Conservation (phyloP, 1,140 invertebrate genomes). For the Tribolium castaneum region DNA sequence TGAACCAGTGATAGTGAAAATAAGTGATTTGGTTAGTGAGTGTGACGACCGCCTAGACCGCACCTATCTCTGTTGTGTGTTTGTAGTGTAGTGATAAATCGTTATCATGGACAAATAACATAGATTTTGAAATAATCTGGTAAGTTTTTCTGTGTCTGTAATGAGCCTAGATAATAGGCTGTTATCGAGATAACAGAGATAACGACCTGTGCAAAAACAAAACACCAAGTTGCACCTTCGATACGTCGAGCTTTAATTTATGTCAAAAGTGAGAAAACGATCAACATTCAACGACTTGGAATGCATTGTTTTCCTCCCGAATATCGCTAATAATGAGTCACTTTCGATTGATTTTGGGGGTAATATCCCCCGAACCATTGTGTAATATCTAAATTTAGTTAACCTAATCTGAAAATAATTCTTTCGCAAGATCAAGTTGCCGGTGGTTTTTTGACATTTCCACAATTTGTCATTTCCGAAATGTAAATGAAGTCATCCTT, state of each 20-base stretch:
- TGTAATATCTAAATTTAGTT: constrained; percentile 37
- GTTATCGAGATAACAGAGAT: constrained; percentile 35
- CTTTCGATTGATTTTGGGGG: constrained; percentile 8
- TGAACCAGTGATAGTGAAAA: constrained; percentile 23
- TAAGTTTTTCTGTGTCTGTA: constrained; percentile 14
- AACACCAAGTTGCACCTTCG: neutral
- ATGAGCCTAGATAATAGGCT: neutral
- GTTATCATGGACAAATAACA: constrained; percentile 46
- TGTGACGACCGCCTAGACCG: constrained; percentile 38
- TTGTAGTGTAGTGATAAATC: constrained; percentile 43
- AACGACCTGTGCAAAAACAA: neutral
- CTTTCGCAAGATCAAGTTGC: constrained; percentile 5
- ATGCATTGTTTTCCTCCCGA: neutral
- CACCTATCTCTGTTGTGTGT: constrained; percentile 46
- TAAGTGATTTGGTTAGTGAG: constrained; percentile 37
- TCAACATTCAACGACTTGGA: constrained; percentile 1
- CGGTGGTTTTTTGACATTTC: constrained; percentile 23
- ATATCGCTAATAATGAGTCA: neutral
- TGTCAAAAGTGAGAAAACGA: neutral
- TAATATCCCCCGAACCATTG: neutral
- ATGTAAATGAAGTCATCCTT: constrained; percentile 31
- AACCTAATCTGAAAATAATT: constrained; percentile 37
- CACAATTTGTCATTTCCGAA: neutral
- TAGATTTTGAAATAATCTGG: constrained; percentile 39
- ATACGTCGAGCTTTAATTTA: constrained; percentile 24